These are phyloP conservation scores for Arrhamphus sclerolepis DNA, from an alignment of 2,797 vertebrate species.

Conservation along the genomic window DNA sequence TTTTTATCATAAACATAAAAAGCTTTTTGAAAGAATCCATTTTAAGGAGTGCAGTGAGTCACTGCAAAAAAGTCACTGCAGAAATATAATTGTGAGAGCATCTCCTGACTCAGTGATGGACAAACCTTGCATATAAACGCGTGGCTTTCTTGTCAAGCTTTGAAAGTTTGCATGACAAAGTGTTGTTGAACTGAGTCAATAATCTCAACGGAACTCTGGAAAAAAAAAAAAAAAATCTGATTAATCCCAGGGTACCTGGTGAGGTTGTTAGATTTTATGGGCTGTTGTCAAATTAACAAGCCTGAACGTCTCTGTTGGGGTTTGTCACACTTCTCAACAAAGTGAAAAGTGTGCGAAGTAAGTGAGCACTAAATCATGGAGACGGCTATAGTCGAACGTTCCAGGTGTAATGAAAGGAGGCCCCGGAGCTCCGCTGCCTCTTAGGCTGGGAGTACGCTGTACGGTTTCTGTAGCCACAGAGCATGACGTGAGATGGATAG, in stretches of 20 bases:
- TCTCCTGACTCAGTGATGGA: neutral
- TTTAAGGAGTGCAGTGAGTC: neutral
- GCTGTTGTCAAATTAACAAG: slow-evolving; percentile 44
- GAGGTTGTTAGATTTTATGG: slow-evolving; percentile 34
- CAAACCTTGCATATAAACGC: neutral
- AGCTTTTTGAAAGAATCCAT: neutral
- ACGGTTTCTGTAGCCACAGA: too few species aligned
- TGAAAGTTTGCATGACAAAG: neutral
- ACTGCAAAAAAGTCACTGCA: neutral
- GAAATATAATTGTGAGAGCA: neutral
- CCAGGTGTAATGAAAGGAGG: slow-evolving; percentile 27
- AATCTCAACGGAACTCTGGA: slow-evolving; percentile 15
- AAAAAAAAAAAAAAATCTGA: slow-evolving; percentile 9
- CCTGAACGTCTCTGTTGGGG: slow-evolving; percentile 26
- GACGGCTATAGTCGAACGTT: slow-evolving; percentile 59
- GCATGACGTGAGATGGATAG: too few species aligned
- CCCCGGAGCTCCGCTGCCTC: slow-evolving; percentile 17
- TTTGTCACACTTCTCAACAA: slow-evolving; percentile 37
- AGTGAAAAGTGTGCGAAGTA: slow-evolving; percentile 34
- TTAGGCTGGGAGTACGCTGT: too few species aligned
- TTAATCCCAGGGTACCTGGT: slow-evolving; percentile 17
- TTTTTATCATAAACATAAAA: slow-evolving; percentile 1
- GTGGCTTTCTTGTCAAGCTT: too few species aligned
- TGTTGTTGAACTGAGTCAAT: slow-evolving; percentile 8
- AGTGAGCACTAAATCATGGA: slow-evolving; percentile 48